phyloP scores from a whole-genome alignment of 2,797 vertebrate species.

The Natrix natrix region DNA sequence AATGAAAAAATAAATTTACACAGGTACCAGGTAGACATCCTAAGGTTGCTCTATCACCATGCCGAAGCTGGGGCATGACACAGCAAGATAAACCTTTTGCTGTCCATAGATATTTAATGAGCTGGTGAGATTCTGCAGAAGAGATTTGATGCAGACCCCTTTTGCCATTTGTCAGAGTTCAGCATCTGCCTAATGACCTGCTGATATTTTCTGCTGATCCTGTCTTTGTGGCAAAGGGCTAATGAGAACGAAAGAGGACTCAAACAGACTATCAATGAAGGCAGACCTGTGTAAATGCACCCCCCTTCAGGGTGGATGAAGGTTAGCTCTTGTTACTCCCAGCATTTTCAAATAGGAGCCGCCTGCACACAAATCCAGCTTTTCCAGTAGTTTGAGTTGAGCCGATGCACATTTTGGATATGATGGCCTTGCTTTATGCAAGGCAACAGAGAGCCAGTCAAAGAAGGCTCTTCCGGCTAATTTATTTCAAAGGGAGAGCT shows the following conservation, averaged over 20 bases:
- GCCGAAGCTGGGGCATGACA: background rate
- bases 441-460: background rate
- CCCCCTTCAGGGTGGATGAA: background rate
- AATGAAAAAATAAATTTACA: background rate
- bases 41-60: background rate
- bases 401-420: background rate
- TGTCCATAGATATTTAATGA: slow-evolving; percentile 28
- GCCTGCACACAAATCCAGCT: background rate
- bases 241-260: slow-evolving; percentile 43
- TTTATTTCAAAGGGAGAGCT: slow-evolving; percentile 16
- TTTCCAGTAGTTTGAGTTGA: background rate
- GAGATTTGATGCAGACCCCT: slow-evolving; percentile 49
- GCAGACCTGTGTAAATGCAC: background rate
- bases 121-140: slow-evolving; percentile 46
- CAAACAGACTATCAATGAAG: slow-evolving; percentile 4
- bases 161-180: slow-evolving; percentile 52
- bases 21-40: background rate
- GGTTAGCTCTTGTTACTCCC: background rate
- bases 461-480: background rate
- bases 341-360: background rate
- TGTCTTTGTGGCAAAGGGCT: slow-evolving; percentile 19
- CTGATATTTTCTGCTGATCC: slow-evolving; percentile 35
- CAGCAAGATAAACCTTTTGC: slow-evolving; percentile 9
- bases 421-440: background rate
- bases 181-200: slow-evolving; percentile 59